Evolutionary conservation across 2,797 vertebrate species (phyloP).

Genomic region (Gambelia wislizenii): DNA sequence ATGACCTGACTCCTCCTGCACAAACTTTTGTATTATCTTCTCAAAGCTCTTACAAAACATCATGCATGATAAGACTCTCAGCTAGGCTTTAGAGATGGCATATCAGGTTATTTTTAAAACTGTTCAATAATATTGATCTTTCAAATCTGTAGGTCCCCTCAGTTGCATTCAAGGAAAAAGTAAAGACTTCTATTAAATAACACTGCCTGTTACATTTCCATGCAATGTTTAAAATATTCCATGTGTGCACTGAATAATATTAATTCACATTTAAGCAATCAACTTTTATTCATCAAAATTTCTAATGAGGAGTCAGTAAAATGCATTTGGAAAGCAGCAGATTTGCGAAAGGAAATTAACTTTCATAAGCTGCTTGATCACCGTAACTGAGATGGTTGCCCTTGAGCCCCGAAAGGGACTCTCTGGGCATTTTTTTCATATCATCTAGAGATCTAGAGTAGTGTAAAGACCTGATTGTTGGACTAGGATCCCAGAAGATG

Average conservation of each 20-base stretch:
- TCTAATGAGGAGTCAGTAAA: background rate
- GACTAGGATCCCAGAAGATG: no score
- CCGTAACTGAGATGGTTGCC: background rate
- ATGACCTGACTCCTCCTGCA: background rate
- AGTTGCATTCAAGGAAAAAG: constrained; percentile 26
- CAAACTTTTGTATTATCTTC: constrained; percentile 22
- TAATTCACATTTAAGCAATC: constrained; percentile 1
- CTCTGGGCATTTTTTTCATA: no score
- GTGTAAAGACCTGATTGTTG: no score
- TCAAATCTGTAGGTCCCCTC: constrained; percentile 1
- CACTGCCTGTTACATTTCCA: constrained; percentile 35
- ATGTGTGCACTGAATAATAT: background rate
- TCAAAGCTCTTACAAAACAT: constrained; percentile 15
- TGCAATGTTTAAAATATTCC: background rate
- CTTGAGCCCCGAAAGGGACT: no score
- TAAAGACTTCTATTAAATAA: background rate
- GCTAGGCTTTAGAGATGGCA: constrained; percentile 2
- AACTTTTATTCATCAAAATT: constrained; percentile 3
- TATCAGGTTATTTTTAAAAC: constrained; percentile 30
- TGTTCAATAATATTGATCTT: constrained; percentile 27
- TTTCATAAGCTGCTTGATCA: background rate
- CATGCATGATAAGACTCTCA: background rate
- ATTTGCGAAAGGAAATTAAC: background rate
- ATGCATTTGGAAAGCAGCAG: background rate
- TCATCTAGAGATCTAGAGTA: no score